These are phyloP conservation scores for Anadara kagoshimensis DNA, from an alignment of 1,140 invertebrate genomes.

Conservation along the genomic window DNA sequence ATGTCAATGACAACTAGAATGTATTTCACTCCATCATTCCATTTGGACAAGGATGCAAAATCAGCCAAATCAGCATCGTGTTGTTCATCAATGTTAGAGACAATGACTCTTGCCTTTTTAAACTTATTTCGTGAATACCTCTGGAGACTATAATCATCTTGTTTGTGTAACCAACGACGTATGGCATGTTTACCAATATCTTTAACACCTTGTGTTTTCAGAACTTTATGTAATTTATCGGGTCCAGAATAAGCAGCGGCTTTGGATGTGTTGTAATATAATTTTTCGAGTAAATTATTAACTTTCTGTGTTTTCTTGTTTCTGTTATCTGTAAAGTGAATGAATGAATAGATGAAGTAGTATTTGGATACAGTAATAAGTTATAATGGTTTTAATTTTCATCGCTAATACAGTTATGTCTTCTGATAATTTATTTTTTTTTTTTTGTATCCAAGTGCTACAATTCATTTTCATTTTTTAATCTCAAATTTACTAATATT, in stretches of 20 bases:
- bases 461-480: too few relatives aligned
- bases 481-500: too few relatives aligned
- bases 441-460: too few relatives aligned
- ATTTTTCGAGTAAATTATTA: neutral
- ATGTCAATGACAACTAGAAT: slow-evolving; percentile 34
- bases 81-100: slow-evolving; percentile 23
- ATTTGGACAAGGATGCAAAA: slow-evolving; percentile 20
- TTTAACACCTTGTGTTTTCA: slow-evolving; percentile 10
- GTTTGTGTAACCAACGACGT: slow-evolving; percentile 14
- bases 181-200: neutral
- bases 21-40: slow-evolving; percentile 39
- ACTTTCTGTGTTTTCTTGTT: too few relatives aligned
- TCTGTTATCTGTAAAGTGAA: too few relatives aligned
- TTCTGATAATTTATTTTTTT: too few relatives aligned
- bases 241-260: slow-evolving; percentile 5
- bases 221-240: slow-evolving; percentile 13
- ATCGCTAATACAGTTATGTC: too few relatives aligned
- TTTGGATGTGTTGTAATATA: neutral
- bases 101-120: slow-evolving; percentile 23
- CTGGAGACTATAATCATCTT: slow-evolving; percentile 24
- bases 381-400: too few relatives aligned
- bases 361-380: too few relatives aligned
- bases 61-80: slow-evolving; percentile 24
- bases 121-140: slow-evolving; percentile 14
- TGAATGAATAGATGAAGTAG: too few relatives aligned